Evolutionary conservation across 2,113 vertebrate species (phyloP).

Genomic region (Echinops telfairi): DNA sequence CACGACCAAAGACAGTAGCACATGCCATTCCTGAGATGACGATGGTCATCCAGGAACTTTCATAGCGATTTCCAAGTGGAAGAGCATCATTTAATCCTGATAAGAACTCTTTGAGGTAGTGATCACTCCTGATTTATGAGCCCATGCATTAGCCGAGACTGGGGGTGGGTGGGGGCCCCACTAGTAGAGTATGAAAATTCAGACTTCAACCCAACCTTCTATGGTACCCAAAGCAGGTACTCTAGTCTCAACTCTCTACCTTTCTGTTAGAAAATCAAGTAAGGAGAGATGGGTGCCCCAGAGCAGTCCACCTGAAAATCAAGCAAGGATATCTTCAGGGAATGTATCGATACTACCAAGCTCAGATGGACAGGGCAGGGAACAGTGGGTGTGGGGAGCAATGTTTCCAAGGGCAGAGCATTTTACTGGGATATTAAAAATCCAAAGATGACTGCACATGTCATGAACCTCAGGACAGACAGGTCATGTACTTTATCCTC

Average conservation of each 20-base stretch:
- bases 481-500: accelerated
- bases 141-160: neutral
- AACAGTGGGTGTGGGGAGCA: too few relatives aligned
- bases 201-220: neutral
- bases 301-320: neutral
- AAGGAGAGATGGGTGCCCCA: neutral
- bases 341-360: too few relatives aligned
- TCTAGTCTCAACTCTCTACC: too few relatives aligned
- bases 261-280: neutral
- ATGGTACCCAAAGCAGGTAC: neutral
- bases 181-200: neutral
- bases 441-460: too few relatives aligned
- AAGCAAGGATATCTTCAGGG: too few relatives aligned
- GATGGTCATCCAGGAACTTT: neutral
- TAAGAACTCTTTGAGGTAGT: neutral
- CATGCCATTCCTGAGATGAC: neutral
- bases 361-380: too few relatives aligned
- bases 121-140: neutral
- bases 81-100: neutral
- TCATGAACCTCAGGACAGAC: accelerated
- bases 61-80: neutral
- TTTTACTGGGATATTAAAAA: too few relatives aligned
- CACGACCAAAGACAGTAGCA: neutral
- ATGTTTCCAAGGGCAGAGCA: too few relatives aligned
- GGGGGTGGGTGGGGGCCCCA: neutral